Conservation (phyloP, 2,113 vertebrate genomes). For the Hassar affinis region DNA sequence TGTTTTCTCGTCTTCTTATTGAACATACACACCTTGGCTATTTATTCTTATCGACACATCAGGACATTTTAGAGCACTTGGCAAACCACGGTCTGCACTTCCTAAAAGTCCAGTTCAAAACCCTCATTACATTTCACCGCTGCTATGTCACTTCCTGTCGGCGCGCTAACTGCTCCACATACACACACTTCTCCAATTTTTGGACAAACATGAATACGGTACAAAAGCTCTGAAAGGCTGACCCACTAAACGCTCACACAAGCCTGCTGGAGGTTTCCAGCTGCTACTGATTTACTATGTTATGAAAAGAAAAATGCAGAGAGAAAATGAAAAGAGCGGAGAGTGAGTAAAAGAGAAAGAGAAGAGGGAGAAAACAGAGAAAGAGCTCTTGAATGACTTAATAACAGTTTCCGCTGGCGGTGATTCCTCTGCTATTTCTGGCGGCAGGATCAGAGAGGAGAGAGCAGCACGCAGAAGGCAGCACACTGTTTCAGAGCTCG, state of each 20-base stretch:
- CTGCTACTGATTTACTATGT: slow-evolving; percentile 48
- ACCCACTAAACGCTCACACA: neutral
- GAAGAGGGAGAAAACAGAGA: slow-evolving; percentile 20
- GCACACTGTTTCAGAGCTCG: slow-evolving; percentile 12
- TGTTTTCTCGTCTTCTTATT: neutral
- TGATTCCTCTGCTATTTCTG: slow-evolving; percentile 59
- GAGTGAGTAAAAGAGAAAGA: slow-evolving; percentile 10
- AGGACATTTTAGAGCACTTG: neutral
- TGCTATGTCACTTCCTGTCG: neutral
- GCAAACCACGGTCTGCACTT: slow-evolving; percentile 6
- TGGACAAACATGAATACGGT: neutral
- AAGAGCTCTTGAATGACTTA: slow-evolving; percentile 56
- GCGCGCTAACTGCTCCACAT: neutral
- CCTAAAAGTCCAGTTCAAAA: slow-evolving; percentile 25
- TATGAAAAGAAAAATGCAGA: slow-evolving; percentile 43
- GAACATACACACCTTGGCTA: neutral
- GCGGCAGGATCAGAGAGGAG: slow-evolving; percentile 51
- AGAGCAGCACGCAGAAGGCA: slow-evolving; percentile 46
- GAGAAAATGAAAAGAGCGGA: slow-evolving; percentile 32
- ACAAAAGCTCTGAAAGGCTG: neutral
- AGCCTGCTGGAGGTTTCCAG: slow-evolving; percentile 20
- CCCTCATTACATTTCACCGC: neutral
- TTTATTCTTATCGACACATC: neutral
- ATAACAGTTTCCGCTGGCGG: slow-evolving; percentile 59
- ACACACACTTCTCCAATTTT: slow-evolving; percentile 29